Base-by-base conservation (phyloP, 2,888 invertebrate genomes). In the Acronicta alni region DNA sequence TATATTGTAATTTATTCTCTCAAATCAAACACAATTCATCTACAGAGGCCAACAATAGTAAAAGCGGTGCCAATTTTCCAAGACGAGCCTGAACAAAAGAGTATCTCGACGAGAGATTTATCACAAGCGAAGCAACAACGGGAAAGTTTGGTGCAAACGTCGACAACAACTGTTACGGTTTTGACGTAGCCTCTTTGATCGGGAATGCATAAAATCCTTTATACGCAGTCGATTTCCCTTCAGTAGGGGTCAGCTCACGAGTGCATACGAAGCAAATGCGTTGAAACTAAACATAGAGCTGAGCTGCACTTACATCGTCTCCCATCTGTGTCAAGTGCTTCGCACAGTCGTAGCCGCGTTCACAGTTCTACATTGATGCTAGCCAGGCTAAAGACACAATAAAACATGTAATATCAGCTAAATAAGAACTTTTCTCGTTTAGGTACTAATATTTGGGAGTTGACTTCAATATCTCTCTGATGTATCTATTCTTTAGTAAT, bases 61-160 rank as follows among this genome's bases (percentile, higher is more conserved):
- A 71, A 76, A 74, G 75, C 72, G 66, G 60, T 78, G 67, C 75
- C 75, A 75, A 74, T 77, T 85, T 83, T 81, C 79, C 78, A 80
- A 81, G 79, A 76, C 64, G 65, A 72, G 48, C 59, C 71, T 74
- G 76, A 79, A 82, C 85, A 85, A 86, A 79, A 78, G 72, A 77
- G 56, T 56, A 20, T 37, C 47, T 67, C 60, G 46, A 63, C 78
- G 57, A 75, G 71, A 82, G 75, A 84, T 87, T 85, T 86, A 85
- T 87, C 84, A 81, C 79, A 65, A 72, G 62, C 72, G 66, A 74
- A 80, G 75, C 71, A 78, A 82, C 80, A 79, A 80, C 75, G 70
- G 65, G 61, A 79, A 82, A 81, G 79, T 83, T 82, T 61, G 56
- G 62, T 63, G 59, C 61, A 72, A 72, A 67, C 76, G 77, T 74